These are phyloP conservation scores for Brenthis daphne DNA, from an alignment of 2,888 invertebrate species.

Conservation along the genomic window DNA sequence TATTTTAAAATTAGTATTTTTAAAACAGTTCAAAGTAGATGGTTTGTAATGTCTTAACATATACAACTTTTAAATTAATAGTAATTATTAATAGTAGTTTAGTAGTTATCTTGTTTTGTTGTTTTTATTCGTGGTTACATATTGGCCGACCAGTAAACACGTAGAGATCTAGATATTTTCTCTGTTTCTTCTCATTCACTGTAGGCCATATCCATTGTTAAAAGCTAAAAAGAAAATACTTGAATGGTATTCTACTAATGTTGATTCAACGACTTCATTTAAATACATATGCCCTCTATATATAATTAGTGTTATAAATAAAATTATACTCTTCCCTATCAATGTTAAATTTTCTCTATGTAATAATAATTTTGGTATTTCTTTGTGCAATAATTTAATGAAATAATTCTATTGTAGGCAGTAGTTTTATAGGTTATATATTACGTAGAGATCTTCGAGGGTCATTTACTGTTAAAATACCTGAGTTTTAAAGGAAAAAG, in stretches of 20 bases:
- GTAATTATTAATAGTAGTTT: neutral
- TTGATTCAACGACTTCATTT: no score
- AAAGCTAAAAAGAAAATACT: no score
- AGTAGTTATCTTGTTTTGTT: neutral
- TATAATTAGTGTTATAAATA: no score
- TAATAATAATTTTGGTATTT: slow-evolving; percentile 38
- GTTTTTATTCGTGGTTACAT: neutral
- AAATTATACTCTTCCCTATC: no score
- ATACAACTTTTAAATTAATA: slow-evolving; percentile 4
- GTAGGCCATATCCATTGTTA: no score
- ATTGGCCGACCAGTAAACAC: neutral
- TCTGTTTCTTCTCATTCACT: no score
- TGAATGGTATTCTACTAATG: no score
- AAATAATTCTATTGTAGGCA: slow-evolving; percentile 35
- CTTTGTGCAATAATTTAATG: slow-evolving; percentile 55
- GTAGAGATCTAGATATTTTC: neutral
- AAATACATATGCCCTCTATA: no score
- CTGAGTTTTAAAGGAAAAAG: slow-evolving; percentile 53
- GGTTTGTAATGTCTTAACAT: neutral
- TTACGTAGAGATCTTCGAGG: slow-evolving; percentile 27
- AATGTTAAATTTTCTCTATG: no score
- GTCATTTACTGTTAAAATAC: neutral
- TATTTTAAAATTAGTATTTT: slow-evolving; percentile 15
- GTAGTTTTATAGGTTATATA: slow-evolving; percentile 26
- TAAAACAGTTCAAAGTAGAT: slow-evolving; percentile 7